Evolutionary conservation across 2,888 invertebrate species (phyloP), one percentile per base, ranked within the genome.

Genomic region (Amphipyra tragopoginis): DNA sequence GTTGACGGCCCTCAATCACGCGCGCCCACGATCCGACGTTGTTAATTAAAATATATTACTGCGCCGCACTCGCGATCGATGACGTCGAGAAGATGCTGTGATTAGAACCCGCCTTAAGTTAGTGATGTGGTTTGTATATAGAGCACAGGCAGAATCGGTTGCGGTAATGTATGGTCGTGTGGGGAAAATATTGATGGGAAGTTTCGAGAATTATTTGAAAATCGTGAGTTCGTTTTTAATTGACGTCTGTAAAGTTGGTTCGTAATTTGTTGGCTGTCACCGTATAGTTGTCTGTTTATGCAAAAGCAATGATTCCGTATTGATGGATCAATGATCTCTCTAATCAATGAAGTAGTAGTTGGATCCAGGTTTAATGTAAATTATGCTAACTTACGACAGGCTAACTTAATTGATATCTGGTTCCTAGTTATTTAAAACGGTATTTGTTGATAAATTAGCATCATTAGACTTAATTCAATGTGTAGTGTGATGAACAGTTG

Each of bases 11-110:
- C 80, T 85, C 85, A 85, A 84, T 87, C 86, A 86, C 80, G 72
- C 67, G 81, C 86, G 83, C 84, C 86, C 84, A 85, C 86, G 81
- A 72, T 65, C 72, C 64, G 70, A 73, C 67, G 68, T 68, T 81
- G 78, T 86, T 87, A 88, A 88, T 88, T 88, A 88, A 87, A 88
- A 88, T 88, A 87, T 86, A 88, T 86, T 86, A 86, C 86, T 69
- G 75, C 67, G 66, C 79, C 57, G 65, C 58, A 58, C 63, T 68
- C 47, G 69, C 75, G 77, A 82, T 80, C 80, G 85, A 85, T 86
- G 86, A 84, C 79, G 75, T 67, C 55, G 67, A 58, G 53, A 64
- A 79, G 84, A 84, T 86, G 76, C 75, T 52, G 75, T 81, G 86
- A 86, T 86, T 85, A 82, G 80, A 75, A 77, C 72, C 72, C 42